phyloP scores from a whole-genome alignment of 35 echinoderm and acorn worm genomes.

The Acanthaster planci region DNA sequence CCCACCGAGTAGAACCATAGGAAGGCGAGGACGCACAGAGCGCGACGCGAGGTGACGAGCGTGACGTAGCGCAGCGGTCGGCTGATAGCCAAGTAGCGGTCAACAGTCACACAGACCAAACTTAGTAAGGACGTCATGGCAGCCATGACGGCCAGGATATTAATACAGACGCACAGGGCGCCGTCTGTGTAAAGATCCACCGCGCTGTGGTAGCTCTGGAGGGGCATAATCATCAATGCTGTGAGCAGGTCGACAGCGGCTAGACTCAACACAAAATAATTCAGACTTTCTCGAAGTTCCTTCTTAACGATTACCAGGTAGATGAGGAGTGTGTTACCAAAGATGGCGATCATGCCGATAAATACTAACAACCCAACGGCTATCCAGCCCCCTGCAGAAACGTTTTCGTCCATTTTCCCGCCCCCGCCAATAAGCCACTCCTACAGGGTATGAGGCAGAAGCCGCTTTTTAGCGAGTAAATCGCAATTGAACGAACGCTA shows the following conservation, averaged over 20 bases:
- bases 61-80: background rate
- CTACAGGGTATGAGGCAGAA: too few species aligned
- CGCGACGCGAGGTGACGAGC: background rate
- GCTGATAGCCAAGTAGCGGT: constrained; percentile 17
- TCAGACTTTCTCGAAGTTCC: constrained; percentile 30
- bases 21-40: background rate
- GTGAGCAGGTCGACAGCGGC: constrained; percentile 35
- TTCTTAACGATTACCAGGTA: background rate
- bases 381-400: background rate
- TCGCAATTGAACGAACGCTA: too few species aligned
- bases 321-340: constrained; percentile 11
- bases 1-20: constrained; percentile 19
- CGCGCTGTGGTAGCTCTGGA: constrained; percentile 36
- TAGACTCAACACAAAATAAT: constrained; percentile 39
- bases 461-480: too few species aligned
- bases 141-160: background rate
- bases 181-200: background rate
- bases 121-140: background rate
- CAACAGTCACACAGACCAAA: constrained; percentile 24
- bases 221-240: constrained; percentile 24
- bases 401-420: background rate
- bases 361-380: constrained; percentile 10
- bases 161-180: constrained; percentile 11
- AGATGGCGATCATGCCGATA: constrained; percentile 20
- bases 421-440: too few species aligned